Evolutionary conservation across 2,797 vertebrate genomes (phyloP).

Genomic region (Gymnodraco acuticeps): DNA sequence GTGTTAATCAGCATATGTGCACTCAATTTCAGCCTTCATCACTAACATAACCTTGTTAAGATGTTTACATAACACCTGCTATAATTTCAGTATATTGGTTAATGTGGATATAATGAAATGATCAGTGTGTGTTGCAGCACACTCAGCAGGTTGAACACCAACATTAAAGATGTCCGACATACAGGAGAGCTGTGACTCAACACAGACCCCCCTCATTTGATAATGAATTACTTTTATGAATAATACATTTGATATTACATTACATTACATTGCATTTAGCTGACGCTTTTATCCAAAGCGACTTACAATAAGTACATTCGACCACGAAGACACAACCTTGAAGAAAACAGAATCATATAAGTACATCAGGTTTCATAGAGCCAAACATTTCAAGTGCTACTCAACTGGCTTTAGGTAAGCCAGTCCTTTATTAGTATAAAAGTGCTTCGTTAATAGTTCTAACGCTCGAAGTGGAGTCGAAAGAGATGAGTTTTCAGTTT

Average conservation of each 20-base stretch:
- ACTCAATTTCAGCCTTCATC: slow-evolving; percentile 33
- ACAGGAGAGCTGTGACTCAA: not conserved
- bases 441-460: too few species aligned
- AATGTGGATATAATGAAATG: slow-evolving; percentile 42
- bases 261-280: too few species aligned
- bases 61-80: slow-evolving; percentile 40
- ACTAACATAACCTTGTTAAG: slow-evolving; percentile 43
- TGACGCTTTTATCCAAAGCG: too few species aligned
- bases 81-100: slow-evolving; percentile 20
- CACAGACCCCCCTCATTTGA: not conserved
- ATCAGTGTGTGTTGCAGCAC: slow-evolving; percentile 13
- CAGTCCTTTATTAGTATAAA: too few species aligned
- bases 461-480: too few species aligned
- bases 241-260: not conserved
- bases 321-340: too few species aligned
- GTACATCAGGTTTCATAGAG: too few species aligned
- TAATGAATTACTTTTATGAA: not conserved
- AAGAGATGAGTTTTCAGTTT: too few species aligned
- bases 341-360: too few species aligned
- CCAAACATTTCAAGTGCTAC: too few species aligned
- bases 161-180: not conserved
- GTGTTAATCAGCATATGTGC: slow-evolving; percentile 41
- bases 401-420: too few species aligned
- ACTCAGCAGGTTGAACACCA: not conserved
- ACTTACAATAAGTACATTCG: too few species aligned